phyloP scores from a whole-genome alignment of 2,113 vertebrate genomes.

The Capreolus pygargus region DNA sequence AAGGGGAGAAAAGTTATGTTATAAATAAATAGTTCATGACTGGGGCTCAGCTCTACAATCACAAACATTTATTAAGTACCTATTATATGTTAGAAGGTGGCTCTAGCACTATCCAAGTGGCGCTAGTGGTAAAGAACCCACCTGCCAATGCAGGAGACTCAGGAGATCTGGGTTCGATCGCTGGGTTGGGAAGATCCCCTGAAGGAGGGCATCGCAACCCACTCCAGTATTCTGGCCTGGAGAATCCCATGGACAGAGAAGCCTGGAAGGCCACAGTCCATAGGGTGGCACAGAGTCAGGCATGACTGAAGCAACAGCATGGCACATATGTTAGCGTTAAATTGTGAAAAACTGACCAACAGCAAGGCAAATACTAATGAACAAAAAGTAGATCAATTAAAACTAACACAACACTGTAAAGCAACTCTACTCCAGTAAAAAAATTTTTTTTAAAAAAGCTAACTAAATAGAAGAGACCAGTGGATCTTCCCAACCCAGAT shows the following conservation, averaged over 20 bases:
- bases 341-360: neutral
- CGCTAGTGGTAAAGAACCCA: neutral
- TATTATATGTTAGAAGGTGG: neutral
- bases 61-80: conserved; percentile 1
- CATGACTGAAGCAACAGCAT: neutral
- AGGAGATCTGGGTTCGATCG: neutral
- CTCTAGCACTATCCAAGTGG: neutral
- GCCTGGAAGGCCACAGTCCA: neutral
- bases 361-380: neutral
- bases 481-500: neutral
- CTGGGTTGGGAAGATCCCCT: neutral
- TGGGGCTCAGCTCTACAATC: neutral
- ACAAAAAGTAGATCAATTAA: neutral
- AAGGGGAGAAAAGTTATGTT: neutral
- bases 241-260: neutral
- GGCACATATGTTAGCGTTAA: neutral
- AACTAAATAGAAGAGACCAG: neutral
- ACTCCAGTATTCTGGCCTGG: neutral
- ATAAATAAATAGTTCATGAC: neutral
- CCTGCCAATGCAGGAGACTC: neutral
- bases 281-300: neutral
- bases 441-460: neutral
- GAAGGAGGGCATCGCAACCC: neutral
- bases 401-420: neutral
- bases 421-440: neutral